Percentiles rank a stretch among this genome's conserved stretches.
These are phyloP conservation scores for Drosophila ercepeae DNA, from an alignment of 1,140 invertebrate species.

Conservation along the genomic window DNA sequence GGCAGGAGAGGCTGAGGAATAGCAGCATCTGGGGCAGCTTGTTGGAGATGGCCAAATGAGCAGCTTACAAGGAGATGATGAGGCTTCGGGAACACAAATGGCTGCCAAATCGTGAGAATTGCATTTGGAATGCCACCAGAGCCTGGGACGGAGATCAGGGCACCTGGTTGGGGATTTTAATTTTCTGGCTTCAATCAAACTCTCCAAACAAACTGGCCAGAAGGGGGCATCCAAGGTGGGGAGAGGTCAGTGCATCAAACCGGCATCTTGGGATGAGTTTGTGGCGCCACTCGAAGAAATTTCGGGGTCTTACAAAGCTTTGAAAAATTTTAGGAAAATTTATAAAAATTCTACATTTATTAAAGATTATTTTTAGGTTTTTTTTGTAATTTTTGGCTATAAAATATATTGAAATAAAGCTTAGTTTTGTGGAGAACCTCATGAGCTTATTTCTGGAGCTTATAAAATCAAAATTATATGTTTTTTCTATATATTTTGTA, in stretches of 20 bases:
- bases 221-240: neutral
- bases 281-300: conserved; percentile 1
- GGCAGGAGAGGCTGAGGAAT: conserved; percentile 10
- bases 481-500: too few species aligned
- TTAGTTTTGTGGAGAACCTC: too few species aligned
- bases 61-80: conserved; percentile 74
- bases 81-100: conserved; percentile 56
- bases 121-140: conserved; percentile 47
- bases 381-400: too few species aligned
- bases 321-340: neutral
- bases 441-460: too few species aligned
- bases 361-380: neutral
- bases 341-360: neutral
- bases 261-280: conserved; percentile 32
- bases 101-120: conserved; percentile 77
- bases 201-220: conserved; percentile 18
- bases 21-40: conserved; percentile 22
- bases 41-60: conserved; percentile 63
- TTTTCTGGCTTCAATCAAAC: conserved; percentile 76
- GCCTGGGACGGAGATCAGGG: neutral
- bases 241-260: conserved; percentile 40
- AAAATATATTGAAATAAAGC: too few species aligned
- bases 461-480: too few species aligned
- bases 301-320: neutral
- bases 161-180: conserved; percentile 60